Evolutionary conservation across 2,797 vertebrate species (phyloP).

Genomic region (Argyrosomus regius): DNA sequence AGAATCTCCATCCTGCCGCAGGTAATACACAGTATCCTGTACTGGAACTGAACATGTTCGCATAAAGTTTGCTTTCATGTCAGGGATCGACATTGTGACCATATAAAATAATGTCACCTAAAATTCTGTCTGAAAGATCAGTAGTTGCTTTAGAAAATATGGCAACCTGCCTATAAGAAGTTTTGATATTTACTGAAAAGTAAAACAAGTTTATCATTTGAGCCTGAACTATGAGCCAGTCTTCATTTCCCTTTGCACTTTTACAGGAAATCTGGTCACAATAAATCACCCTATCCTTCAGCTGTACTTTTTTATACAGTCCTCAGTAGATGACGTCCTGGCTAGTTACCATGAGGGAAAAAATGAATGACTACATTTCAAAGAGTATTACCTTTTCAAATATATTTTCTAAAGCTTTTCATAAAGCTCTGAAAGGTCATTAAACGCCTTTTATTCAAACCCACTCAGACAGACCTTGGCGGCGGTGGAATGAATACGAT

Average conservation of each 20-base stretch:
- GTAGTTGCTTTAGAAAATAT: background rate
- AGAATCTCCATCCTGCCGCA: conserved; percentile 98
- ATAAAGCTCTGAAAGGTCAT: conserved; percentile 19
- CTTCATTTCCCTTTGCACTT: conserved; percentile 11
- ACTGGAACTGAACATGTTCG: background rate
- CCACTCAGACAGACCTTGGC: conserved; percentile 1
- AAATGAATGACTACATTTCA: conserved; percentile 28
- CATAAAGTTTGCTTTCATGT: background rate
- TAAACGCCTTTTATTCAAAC: background rate
- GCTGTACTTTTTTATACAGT: background rate
- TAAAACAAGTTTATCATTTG: background rate
- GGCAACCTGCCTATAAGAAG: background rate
- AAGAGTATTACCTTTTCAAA: conserved; percentile 21
- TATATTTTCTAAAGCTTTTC: conserved; percentile 41
- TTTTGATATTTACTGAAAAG: background rate
- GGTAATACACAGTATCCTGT: conserved; percentile 79
- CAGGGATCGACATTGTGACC: background rate
- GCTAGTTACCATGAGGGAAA: background rate
- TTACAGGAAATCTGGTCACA: conserved; percentile 5
- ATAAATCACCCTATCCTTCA: background rate
- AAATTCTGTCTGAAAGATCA: background rate
- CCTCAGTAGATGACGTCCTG: conserved; percentile 17
- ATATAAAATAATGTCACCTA: background rate
- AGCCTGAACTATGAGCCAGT: background rate
- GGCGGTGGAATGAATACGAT: conserved; percentile 6